Conservation (phyloP, 2,797 vertebrate species). For the Valencia hispanica region DNA sequence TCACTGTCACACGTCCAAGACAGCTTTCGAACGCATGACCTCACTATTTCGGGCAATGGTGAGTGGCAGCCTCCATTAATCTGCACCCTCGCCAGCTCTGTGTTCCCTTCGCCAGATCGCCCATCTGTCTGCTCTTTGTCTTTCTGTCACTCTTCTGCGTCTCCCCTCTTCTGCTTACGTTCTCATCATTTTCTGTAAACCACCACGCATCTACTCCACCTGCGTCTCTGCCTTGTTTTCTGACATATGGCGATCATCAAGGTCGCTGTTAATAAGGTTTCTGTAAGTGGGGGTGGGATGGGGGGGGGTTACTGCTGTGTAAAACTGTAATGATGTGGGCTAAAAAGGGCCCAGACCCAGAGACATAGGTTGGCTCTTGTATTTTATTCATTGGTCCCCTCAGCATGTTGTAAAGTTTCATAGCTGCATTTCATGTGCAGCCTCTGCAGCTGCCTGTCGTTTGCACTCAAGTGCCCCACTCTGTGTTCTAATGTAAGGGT, state of each 20-base stretch:
- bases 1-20: constrained; percentile 88
- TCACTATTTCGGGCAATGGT: constrained; percentile 89
- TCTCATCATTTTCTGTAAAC: constrained; percentile 44
- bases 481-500: constrained; percentile 26
- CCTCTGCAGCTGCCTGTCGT: constrained; percentile 64
- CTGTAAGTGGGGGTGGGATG: background rate
- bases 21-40: constrained; percentile 93
- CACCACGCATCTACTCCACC: background rate
- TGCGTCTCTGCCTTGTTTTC: constrained; percentile 20
- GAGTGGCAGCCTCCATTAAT: constrained; percentile 60
- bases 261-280: constrained; percentile 61
- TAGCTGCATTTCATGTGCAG: constrained; percentile 54
- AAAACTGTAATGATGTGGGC: constrained; percentile 71
- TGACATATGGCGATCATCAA: constrained; percentile 66
- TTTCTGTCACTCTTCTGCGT: constrained; percentile 29
- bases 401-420: constrained; percentile 72
- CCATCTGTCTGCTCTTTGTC: constrained; percentile 57
- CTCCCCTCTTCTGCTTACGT: constrained; percentile 12
- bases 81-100: constrained; percentile 39
- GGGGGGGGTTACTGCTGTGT: constrained; percentile 59
- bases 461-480: constrained; percentile 42
- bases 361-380: constrained; percentile 67
- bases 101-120: constrained; percentile 41
- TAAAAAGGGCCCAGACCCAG: constrained; percentile 62
- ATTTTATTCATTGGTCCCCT: constrained; percentile 76